Base-by-base conservation (phyloP, 2,888 invertebrate genomes). In the Dasypolia templi region DNA sequence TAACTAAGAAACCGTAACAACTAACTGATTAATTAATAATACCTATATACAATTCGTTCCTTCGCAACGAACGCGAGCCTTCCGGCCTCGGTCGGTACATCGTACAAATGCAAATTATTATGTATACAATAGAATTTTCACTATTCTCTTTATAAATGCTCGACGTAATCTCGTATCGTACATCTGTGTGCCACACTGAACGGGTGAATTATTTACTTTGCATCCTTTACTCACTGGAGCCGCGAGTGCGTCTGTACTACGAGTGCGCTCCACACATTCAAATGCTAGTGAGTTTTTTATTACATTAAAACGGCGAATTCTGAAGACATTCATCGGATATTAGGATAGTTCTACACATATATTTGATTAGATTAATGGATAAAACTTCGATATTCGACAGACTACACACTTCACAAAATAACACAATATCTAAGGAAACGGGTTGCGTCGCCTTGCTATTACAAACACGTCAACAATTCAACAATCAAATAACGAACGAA, bases 171-270 rank as follows among this genome's bases (percentile, higher is more conserved):
- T 88, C 89, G 89, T 89, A 91, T 87, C 89, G 89, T 90, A 88
- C 87, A 82, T 73, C 26, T 91, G 87, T 90, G 95, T 95, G 95
- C 94, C 94, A 95, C 95, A 95, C 95, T 96, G 95, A 95, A 95
- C 95, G 95, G 95, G 95, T 95, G 95, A 93, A 86, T 90, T 87
- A 89, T 87, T 86, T 84, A 89, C 86, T 85, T 77, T 87, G 81
- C 89, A 84, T 84, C 84, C 81, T 81, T 82, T 86, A 81, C 80
- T 66, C 65, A 75, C 75, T 80, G 68, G 75, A 75, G 81, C 75
- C 69, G 80, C 77, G 79, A 32, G 74, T 72, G 79, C 42, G 61
- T 65, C 67, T 76, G 79, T 80, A 77, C 53, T 71, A 59, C 82
- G 72, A 81, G 74, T 77, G 75, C 56, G 66, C 68, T 68, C 35